Evolutionary conservation across 2,113 vertebrate species (phyloP).

Genomic region (Pitta sordida): DNA sequence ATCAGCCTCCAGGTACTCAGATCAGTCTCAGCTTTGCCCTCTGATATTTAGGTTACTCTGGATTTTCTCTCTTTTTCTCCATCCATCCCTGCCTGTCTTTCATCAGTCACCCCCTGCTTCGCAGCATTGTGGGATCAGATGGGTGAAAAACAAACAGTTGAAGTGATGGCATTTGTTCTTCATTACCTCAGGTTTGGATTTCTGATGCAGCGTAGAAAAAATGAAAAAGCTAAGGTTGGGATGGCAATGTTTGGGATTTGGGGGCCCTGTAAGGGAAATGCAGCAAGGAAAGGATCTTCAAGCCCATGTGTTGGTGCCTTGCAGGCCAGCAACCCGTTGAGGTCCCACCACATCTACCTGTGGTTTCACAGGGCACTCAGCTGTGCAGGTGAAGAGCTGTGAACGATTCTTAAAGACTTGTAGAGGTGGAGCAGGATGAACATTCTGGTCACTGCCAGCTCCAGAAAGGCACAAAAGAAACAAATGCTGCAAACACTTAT

Average conservation of each 20-base stretch:
- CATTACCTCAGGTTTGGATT: not conserved
- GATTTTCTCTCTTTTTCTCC: not conserved
- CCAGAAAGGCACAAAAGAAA: not conserved
- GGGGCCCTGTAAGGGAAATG: not conserved
- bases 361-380: not conserved
- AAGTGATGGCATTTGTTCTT: not conserved
- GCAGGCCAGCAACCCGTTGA: not conserved
- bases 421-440: not conserved
- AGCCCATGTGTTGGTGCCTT: not conserved
- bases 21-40: not conserved
- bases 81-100: too few relatives aligned
- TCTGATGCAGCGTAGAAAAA: not conserved
- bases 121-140: not conserved
- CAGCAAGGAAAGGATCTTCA: not conserved
- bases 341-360: too few relatives aligned
- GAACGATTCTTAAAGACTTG: too few relatives aligned
- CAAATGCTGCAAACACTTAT: rapidly evolving
- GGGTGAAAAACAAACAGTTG: not conserved
- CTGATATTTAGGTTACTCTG: not conserved
- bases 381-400: not conserved
- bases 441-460: not conserved
- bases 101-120: not conserved
- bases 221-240: not conserved
- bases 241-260: not conserved
- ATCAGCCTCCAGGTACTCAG: not conserved